Percentiles rank a stretch among this genome's conserved stretches.
These are phyloP conservation scores for Ctenomys sociabilis DNA, from an alignment of 2,113 vertebrate species.

Conservation along the genomic window DNA sequence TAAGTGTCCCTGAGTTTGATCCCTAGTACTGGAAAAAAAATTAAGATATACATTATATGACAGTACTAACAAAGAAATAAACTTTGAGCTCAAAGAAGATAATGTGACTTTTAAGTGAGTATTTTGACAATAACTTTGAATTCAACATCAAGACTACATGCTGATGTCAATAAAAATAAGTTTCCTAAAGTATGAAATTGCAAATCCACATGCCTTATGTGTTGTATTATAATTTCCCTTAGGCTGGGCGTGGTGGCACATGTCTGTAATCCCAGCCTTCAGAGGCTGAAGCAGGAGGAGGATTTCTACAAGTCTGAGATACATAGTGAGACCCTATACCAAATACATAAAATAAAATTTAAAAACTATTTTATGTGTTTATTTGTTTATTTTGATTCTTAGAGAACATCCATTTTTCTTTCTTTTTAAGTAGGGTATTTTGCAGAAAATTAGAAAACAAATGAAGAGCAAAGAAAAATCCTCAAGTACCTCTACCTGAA, in stretches of 20 bases:
- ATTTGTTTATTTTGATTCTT: too few relatives aligned
- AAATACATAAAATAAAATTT: too few relatives aligned
- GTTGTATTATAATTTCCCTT: background rate
- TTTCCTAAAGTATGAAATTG: background rate
- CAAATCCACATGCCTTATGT: background rate
- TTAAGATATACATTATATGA: background rate
- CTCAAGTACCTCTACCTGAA: too few relatives aligned
- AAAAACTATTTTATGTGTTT: too few relatives aligned
- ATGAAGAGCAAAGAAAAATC: too few relatives aligned
- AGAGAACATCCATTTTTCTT: too few relatives aligned
- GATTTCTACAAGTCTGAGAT: too few relatives aligned
- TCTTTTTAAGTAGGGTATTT: too few relatives aligned
- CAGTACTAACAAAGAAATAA: background rate
- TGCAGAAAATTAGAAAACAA: too few relatives aligned
- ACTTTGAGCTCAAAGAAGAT: background rate
- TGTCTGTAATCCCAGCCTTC: too few relatives aligned
- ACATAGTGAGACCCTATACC: too few relatives aligned
- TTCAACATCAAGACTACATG: constrained; percentile 20
- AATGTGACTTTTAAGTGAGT: background rate
- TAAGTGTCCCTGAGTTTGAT: background rate
- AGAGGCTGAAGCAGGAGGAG: too few relatives aligned
- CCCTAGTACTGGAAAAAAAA: background rate
- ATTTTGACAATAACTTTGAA: constrained; percentile 44
- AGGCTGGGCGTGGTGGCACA: background rate
- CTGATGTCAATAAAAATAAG: background rate